phyloP scores from a whole-genome alignment of 1,140 invertebrate species.

The Dendroctonus ponderosae region DNA sequence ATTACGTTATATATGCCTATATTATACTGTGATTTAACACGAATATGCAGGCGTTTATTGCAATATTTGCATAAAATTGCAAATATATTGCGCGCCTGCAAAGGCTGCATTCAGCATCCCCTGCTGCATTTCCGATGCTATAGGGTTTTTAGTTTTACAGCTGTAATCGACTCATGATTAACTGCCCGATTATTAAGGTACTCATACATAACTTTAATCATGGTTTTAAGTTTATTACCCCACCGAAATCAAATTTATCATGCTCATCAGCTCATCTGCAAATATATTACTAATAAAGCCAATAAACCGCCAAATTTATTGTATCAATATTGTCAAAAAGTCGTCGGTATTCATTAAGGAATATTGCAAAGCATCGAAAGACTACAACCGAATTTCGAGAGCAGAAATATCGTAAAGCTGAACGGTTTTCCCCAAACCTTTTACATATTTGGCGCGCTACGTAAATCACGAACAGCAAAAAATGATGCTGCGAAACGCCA shows the following conservation, averaged over 20 bases:
- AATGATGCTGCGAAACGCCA: not conserved
- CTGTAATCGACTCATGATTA: slow-evolving; percentile 33
- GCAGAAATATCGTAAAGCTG: no score
- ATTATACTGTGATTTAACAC: slow-evolving; percentile 36
- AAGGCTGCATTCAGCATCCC: slow-evolving; percentile 21
- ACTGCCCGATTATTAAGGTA: slow-evolving; percentile 34
- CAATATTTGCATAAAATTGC: slow-evolving; percentile 37
- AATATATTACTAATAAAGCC: slow-evolving; percentile 25
- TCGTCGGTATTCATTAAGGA: no score
- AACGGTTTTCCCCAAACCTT: no score
- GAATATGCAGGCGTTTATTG: slow-evolving; percentile 36
- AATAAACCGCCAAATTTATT: slow-evolving; percentile 10
- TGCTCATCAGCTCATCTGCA: slow-evolving; percentile 26
- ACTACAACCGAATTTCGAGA: no score
- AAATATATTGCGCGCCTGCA: slow-evolving; percentile 29
- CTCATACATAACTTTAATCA: slow-evolving; percentile 31
- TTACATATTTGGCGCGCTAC: not conserved
- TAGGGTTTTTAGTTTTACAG: slow-evolving; percentile 29
- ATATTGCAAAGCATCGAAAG: no score
- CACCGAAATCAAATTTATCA: slow-evolving; percentile 26
- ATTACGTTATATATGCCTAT: slow-evolving; percentile 34
- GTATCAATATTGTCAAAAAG: no score
- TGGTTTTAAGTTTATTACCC: slow-evolving; percentile 31
- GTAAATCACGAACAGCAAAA: not conserved
- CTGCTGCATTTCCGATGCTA: slow-evolving; percentile 27